Evolutionary conservation across 2,888 invertebrate genomes (phyloP).

Genomic region (Ochropleura leucogaster): DNA sequence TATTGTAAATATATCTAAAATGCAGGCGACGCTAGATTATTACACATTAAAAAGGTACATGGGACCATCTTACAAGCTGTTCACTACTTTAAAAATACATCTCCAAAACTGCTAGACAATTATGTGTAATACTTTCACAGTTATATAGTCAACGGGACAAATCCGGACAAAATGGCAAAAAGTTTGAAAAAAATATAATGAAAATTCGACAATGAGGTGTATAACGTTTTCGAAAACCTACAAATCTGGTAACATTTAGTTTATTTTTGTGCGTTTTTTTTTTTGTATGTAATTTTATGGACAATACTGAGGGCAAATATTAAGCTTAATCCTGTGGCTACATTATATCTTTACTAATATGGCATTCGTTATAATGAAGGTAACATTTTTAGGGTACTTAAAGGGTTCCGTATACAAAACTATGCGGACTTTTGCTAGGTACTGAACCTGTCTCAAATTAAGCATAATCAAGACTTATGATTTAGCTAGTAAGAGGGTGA

Average conservation of each 20-base stretch:
- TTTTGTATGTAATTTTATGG: background rate
- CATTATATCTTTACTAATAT: conserved; percentile 21
- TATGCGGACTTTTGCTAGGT: background rate
- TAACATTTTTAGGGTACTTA: conserved; percentile 10
- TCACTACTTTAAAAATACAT: conserved; percentile 59
- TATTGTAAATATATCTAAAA: conserved; percentile 68
- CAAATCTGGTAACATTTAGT: background rate
- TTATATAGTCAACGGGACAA: conserved; percentile 6
- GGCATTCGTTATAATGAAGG: conserved; percentile 21
- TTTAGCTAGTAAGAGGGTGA: background rate
- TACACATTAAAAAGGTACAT: conserved; percentile 63
- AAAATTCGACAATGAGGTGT: background rate
- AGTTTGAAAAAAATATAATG: conserved; percentile 1
- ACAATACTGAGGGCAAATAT: background rate
- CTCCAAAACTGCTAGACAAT: conserved; percentile 37
- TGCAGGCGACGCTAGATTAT: conserved; percentile 58
- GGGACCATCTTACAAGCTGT: conserved; percentile 64
- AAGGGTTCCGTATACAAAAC: background rate
- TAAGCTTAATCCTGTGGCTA: conserved; percentile 11
- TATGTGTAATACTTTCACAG: conserved; percentile 11
- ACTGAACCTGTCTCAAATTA: background rate
- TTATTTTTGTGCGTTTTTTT: conserved; percentile 2
- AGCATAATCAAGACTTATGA: background rate
- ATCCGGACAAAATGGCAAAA: conserved; percentile 3
- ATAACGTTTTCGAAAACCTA: conserved; percentile 1